Percentiles rank a stretch among this genome's conserved stretches.
Evolutionary conservation across 2,888 invertebrate genomes (phyloP).

Genomic region (Chrysina gloriosa): DNA sequence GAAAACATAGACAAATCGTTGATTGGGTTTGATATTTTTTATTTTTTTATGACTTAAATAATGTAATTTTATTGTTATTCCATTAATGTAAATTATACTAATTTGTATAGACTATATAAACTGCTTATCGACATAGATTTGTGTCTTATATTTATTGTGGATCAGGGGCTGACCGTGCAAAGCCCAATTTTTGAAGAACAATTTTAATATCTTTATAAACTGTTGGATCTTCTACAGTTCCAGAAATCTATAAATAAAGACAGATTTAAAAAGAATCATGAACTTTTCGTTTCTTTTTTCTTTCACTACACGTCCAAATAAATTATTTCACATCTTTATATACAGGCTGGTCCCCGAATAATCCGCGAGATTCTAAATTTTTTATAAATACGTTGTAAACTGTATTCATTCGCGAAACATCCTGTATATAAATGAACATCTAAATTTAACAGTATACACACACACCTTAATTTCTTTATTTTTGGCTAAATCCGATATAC

Average conservation of each 20-base stretch:
- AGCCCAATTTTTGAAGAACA: conserved; percentile 81
- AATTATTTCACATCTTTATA: neutral
- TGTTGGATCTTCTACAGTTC: conserved; percentile 88
- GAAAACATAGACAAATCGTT: neutral
- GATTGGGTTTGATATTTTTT: conserved; percentile 34
- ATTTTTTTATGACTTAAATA: conserved; percentile 27
- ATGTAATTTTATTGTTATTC: conserved; percentile 41
- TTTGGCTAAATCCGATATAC: conserved; percentile 86
- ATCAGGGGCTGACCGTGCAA: conserved; percentile 78
- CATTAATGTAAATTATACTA: conserved; percentile 43
- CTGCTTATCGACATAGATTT: conserved; percentile 41
- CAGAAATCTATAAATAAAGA: conserved; percentile 72
- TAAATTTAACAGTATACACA: conserved; percentile 16
- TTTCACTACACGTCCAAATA: no score
- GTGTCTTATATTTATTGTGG: conserved; percentile 59
- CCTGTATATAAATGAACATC: neutral
- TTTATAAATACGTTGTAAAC: no score
- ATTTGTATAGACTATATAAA: conserved; percentile 40
- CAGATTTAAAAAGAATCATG: conserved; percentile 29
- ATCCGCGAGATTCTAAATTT: no score
- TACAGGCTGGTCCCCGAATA: neutral
- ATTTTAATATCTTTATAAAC: conserved; percentile 83
- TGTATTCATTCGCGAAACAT: neutral
- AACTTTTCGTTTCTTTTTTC: conserved; percentile 24
- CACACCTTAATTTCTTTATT: conserved; percentile 81